phyloP scores from a whole-genome alignment of 2,113 vertebrate species.

The Colinus virginianus region DNA sequence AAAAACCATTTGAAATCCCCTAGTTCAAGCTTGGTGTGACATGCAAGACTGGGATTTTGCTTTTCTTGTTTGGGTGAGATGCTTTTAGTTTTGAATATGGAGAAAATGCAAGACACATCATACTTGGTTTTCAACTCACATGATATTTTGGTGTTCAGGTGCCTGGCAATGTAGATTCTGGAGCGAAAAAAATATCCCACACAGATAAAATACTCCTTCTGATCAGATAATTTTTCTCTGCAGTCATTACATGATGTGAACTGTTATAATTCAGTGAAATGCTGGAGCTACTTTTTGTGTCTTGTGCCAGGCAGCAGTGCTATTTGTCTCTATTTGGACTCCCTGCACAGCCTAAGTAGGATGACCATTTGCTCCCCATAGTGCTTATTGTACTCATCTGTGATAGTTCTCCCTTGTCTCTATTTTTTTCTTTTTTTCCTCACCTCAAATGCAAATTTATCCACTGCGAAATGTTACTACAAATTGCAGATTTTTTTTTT shows the following conservation, averaged over 20 bases:
- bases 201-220: background rate
- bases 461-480: background rate
- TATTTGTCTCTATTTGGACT: conserved; percentile 23
- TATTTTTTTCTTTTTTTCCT: background rate
- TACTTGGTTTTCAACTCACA: background rate
- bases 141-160: background rate
- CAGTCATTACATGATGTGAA: conserved; percentile 13
- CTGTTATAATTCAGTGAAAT: conserved; percentile 19
- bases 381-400: background rate
- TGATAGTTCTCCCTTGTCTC: background rate
- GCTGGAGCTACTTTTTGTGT: background rate
- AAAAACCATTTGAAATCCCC: background rate
- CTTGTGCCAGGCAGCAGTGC: background rate
- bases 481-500: background rate
- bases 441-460: background rate
- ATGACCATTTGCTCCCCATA: background rate
- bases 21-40: background rate
- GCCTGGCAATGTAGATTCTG: background rate
- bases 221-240: conserved; percentile 14
- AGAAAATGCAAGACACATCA: background rate
- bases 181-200: background rate
- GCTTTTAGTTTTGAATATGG: background rate
- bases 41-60: background rate
- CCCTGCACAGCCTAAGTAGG: background rate
- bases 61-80: background rate